Base-by-base conservation (phyloP, 2,888 invertebrate genomes). In the Lampropteryx suffumata region DNA sequence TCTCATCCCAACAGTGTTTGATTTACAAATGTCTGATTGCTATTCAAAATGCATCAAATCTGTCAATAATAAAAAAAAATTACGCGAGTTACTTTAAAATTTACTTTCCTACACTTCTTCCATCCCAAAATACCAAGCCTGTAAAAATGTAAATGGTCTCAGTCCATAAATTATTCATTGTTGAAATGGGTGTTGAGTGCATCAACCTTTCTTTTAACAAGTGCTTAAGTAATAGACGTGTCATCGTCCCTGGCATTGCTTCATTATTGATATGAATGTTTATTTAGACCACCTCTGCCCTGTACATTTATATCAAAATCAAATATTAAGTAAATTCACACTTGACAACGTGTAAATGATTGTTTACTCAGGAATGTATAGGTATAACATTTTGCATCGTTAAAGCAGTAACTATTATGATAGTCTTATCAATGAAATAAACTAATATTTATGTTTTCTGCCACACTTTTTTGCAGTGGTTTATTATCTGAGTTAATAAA, bases 221-320 rank as follows among this genome's bases (percentile, higher is more conserved):
- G 52, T 54, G 49, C 46, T 50, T 46, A 17, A 2, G 45, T 50
- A 50, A 50, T 48, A 42, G 34, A 59, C 55, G 52, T 46, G 57
- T 61, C 55, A 54, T 47, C 62, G 60, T 62, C 65, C 61, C 52
- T 45, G 50, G 51, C 52, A 43, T 41, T 26, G 68, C 71, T 63
- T 62, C 44, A 51, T 62, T 66, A 74, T 67, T 65, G 69, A 72
- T 70, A 67, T 59, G 64, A 70, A 68, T 67, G 62, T 69, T 69
- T 65, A 69, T 65, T n/a, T n/a, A n/a, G n/a, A 74, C 67, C 69
- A 68, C 61, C 52, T 59, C 60, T 62, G 59, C 56, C 52, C 60
- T 17, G 17, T 17, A n/a, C 17, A 50, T 64, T 62, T 57, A 33
- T 26, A 50, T 59, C 44, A 42, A 40, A 39, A 34, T 10, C 33